Base-by-base conservation (phyloP, 2,888 invertebrate species). In the Linyphia triangularis region DNA sequence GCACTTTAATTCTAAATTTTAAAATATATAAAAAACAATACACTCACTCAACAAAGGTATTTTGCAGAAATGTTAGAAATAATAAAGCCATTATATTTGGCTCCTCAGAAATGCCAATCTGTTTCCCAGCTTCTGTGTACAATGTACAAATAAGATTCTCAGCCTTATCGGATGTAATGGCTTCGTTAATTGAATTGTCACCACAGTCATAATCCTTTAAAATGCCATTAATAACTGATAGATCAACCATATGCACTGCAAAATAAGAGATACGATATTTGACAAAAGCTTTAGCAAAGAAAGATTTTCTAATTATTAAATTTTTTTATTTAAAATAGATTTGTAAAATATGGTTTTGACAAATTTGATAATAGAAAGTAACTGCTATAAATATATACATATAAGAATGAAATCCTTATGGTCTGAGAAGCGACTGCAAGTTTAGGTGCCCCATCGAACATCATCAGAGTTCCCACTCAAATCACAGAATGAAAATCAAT, bases 31-130 rank as follows among this genome's bases (percentile, higher is more conserved):
- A n/a, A 43, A 26, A 3, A 4, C 5, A 22, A 75, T n/a, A 22
- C 5, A 81, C 86, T 81, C 28, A 88, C 86, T 75, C 75, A 30
- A 57, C 61, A 88, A 88, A 88, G 19, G 86, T 67, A n/a, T 81
- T 88, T 43, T 88, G 81, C 5, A 88, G 61, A 67, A 88, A 88
- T 59, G 86, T 73, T 24, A 67, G 67, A 81, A 88, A 88, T 57
- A 88, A 67, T 30, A 65, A 69, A 13, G 81, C 65, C 81, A 88
- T 75, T 5, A 59, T 28, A 82, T 82, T 79, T 37, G 81, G 81
- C 40, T 88, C 86, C 51, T 72, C 81, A 28, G 86, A 28, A 28
- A 88, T 75, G 30, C 86, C 75, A 81, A 69, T 30, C 24, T 65
- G 73, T 40, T 88, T 88, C 5, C 75, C 57, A 9, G 86, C 86